These are phyloP conservation scores for rat (Rattus norvegicus) DNA, from an alignment of 2,113 vertebrate genomes.

Conservation along the genomic window DNA sequence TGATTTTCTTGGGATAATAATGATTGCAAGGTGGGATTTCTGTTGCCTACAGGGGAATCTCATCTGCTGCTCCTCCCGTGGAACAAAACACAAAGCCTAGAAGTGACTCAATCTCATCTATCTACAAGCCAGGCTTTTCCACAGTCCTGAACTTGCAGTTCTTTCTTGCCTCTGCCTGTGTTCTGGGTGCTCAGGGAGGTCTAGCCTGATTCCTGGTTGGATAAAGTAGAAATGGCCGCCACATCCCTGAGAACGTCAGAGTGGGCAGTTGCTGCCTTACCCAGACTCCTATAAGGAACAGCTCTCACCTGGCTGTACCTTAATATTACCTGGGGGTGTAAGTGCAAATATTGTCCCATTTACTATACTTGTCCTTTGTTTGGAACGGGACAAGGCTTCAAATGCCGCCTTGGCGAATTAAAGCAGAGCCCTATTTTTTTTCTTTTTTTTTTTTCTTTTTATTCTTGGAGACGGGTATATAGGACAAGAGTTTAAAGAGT, in stretches of 20 bases:
- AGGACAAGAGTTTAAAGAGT: neutral
- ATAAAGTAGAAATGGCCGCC: neutral
- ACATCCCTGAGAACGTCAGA: constrained; percentile 24
- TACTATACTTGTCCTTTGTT: neutral
- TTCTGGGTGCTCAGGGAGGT: neutral
- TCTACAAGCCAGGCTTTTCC: constrained; percentile 31
- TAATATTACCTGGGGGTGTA: neutral
- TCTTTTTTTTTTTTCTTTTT: neutral
- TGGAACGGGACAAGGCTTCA: neutral
- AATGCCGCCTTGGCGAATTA: neutral
- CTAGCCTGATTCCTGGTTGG: neutral
- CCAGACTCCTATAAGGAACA: neutral
- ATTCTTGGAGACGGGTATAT: neutral
- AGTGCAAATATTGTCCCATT: neutral
- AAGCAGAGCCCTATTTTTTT: neutral
- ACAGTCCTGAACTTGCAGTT: constrained; percentile 31
- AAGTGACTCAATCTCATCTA: constrained; percentile 44
- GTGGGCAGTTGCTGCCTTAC: neutral
- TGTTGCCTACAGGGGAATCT: neutral
- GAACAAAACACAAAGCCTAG: constrained; percentile 60
- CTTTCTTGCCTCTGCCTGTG: neutral
- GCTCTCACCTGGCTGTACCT: neutral
- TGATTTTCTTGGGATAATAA: constrained; percentile 21
- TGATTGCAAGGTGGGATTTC: constrained; percentile 21
- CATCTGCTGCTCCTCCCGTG: neutral